These are phyloP conservation scores for Phortica variegata DNA, from an alignment of 1,140 invertebrate genomes.

Conservation along the genomic window DNA sequence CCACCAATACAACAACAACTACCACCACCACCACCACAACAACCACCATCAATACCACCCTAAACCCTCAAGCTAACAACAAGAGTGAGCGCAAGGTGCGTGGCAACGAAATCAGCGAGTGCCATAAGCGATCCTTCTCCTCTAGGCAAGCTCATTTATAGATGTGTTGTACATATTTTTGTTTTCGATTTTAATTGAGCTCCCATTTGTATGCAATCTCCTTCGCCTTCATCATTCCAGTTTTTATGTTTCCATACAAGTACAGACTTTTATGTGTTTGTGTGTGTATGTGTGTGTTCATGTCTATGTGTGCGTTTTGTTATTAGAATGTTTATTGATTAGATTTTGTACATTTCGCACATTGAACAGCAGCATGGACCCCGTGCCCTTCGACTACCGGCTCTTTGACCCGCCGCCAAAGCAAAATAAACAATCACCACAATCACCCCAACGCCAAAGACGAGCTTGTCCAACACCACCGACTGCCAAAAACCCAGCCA, in stretches of 20 bases:
- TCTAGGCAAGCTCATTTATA: conserved; percentile 17
- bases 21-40: conserved; percentile 5
- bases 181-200: too few species aligned
- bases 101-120: conserved; percentile 15
- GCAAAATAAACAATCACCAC: conserved; percentile 29
- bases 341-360: not conserved
- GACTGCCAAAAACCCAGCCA: conserved; percentile 34
- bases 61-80: too few species aligned
- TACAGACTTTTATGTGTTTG: too few species aligned
- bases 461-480: conserved; percentile 31
- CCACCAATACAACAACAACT: too few species aligned
- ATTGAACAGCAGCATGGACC: conserved; percentile 32
- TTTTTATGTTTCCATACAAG: too few species aligned
- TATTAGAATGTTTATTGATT: not conserved
- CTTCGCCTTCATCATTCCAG: too few species aligned
- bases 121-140: conserved; percentile 17
- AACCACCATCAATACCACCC: conserved; percentile 1
- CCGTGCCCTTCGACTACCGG: conserved; percentile 36
- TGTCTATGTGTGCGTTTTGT: too few species aligned
- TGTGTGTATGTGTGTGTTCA: too few species aligned
- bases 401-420: conserved; percentile 42
- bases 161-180: too few species aligned
- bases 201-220: too few species aligned
- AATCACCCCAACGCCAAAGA: conserved; percentile 29
- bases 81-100: too few species aligned